Evolutionary conservation across 2,888 invertebrate genomes (phyloP), one percentile per base, ranked within the genome.

Genomic region (Lycocerus yunnanus): DNA sequence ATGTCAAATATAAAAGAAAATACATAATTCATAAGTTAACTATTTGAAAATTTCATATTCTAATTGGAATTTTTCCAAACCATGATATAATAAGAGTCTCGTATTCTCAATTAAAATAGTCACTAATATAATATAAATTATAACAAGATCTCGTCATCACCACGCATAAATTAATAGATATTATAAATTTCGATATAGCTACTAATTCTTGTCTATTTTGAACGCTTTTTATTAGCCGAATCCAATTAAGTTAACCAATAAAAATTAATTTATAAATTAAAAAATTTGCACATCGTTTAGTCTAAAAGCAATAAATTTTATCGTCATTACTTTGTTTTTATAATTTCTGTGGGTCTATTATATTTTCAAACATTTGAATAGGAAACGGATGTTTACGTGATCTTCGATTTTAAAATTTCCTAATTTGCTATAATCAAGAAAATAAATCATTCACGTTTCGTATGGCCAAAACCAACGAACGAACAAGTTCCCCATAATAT

Each of bases 61-160:
- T 13, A 20, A 18, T 63, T 63, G 61, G 61, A 63, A 63, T 63
- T 63, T n/a, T 63, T 63, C 61, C 61, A 63, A 63, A 16, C n/a
- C 15, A 63, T 15, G 18, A 18, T 63, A n/a, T 15, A 15, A 63
- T 63, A 15, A 8, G n/a, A 43, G 6, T 20, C n/a, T 15, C 60
- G 16, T 15, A 15, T 61, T 18, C 61, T 63, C 61, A 63, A 15
- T 63, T 63, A 63, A 20, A 61, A 63, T 63, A 20, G 61, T 63
- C 21, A 9, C 8, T 21, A 43, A 43, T 43, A 43, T 43, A n/a
- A n/a, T n/a, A 43, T 43, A 43, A 43, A 43, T 43, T 43, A 43
- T n/a, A 63, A 63, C 61, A 16, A 20, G 61, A n/a, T 5, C 61
- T 63, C 61, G 61, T 63, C 61, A 63, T 18, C 43, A 43, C 60